These are phyloP conservation scores for Isurus oxyrinchus DNA, from an alignment of 2,113 vertebrate genomes.

Conservation along the genomic window DNA sequence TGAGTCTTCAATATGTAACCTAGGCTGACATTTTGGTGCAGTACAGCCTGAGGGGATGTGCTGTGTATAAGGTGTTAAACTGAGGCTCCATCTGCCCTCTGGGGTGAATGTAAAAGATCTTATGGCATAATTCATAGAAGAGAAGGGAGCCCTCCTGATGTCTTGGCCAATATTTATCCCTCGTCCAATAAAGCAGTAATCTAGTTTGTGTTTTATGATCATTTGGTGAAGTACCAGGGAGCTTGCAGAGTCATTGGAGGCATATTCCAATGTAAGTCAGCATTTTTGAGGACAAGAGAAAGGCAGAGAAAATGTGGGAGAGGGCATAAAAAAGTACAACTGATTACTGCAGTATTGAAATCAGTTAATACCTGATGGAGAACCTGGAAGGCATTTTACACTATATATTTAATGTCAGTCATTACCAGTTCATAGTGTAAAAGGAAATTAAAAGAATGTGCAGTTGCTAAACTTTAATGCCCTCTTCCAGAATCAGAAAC, in stretches of 20 bases:
- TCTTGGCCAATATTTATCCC: background rate
- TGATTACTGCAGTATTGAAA: background rate
- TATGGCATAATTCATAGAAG: background rate
- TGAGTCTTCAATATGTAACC: background rate
- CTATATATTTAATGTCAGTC: background rate
- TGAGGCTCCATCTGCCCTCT: too few species aligned
- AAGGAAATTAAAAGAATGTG: slow-evolving; percentile 21
- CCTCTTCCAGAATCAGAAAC: background rate
- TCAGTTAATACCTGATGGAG: background rate
- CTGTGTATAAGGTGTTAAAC: background rate
- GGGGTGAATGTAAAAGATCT: too few species aligned
- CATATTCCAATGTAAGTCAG: background rate
- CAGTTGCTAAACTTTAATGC: background rate
- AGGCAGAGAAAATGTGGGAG: background rate
- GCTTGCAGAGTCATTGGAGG: too few species aligned
- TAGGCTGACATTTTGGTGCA: background rate
- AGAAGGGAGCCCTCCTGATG: background rate
- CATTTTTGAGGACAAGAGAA: background rate
- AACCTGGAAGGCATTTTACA: background rate
- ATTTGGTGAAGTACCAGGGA: background rate
- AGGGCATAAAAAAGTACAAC: background rate
- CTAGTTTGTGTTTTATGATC: background rate
- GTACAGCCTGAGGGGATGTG: background rate
- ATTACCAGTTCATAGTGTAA: background rate
- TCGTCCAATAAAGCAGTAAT: background rate